These are phyloP conservation scores for Rhodinocichla rosea DNA, from an alignment of 2,113 vertebrate genomes.

Conservation along the genomic window DNA sequence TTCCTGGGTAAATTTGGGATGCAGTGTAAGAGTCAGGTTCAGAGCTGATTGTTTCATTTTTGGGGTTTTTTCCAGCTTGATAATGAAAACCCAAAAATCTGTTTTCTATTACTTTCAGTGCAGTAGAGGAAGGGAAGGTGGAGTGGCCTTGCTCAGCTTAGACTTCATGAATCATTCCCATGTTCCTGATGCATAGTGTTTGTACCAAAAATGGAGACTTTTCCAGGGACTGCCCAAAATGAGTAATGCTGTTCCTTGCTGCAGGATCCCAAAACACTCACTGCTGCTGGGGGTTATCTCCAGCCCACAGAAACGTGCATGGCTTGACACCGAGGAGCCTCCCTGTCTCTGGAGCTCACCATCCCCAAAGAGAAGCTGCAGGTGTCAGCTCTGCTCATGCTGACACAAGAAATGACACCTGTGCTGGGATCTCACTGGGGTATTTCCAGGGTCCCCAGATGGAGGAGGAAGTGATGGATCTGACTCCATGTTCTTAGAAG, in stretches of 20 bases:
- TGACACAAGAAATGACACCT: not conserved
- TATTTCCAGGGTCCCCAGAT: too few relatives aligned
- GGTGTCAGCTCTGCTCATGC: not conserved
- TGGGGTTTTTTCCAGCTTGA: accelerated
- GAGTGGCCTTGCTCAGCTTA: not conserved
- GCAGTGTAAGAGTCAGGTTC: not conserved
- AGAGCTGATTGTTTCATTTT: not conserved
- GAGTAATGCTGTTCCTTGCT: not conserved
- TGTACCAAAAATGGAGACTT: not conserved
- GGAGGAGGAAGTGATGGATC: too few relatives aligned
- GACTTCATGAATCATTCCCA: not conserved
- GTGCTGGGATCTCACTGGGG: not conserved
- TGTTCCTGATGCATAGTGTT: not conserved
- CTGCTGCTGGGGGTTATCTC: not conserved
- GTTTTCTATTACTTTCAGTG: not conserved
- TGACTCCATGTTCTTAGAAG: too few relatives aligned
- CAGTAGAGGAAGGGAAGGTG: not conserved
- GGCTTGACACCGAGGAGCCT: not conserved
- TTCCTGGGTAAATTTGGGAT: not conserved
- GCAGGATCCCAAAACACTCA: not conserved
- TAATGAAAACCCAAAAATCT: not conserved
- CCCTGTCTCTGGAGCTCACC: not conserved
- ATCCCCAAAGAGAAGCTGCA: not conserved
- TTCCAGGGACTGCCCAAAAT: not conserved
- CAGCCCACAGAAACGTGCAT: not conserved